Conservation (phyloP, 2,113 vertebrate species). For the Sprattus sprattus region DNA sequence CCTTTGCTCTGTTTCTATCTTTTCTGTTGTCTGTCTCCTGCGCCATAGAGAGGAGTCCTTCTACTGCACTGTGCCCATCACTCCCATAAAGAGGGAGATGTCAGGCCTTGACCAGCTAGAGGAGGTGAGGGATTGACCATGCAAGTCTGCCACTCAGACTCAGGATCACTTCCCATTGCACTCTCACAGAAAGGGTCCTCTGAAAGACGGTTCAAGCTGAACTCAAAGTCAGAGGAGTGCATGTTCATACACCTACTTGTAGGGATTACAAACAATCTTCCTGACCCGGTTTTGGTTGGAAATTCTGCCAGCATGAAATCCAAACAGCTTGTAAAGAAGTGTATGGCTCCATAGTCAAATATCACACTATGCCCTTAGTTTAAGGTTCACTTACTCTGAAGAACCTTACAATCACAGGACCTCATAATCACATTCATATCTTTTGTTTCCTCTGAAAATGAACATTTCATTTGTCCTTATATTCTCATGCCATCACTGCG, state of each 20-base stretch:
- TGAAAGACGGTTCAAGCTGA: background rate
- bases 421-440: background rate
- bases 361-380: background rate
- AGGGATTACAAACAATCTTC: background rate
- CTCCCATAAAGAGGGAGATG: constrained; percentile 87
- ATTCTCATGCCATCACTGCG: background rate
- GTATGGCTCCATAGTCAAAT: background rate
- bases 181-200: no score
- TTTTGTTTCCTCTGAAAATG: background rate
- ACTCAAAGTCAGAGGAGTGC: background rate
- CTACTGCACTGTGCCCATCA: constrained; percentile 88
- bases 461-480: background rate
- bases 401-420: background rate
- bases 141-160: background rate
- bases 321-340: background rate
- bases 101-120: constrained; percentile 82
- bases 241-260: background rate
- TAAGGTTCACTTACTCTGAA: background rate
- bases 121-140: constrained; percentile 74
- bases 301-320: background rate
- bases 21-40: constrained; percentile 54
- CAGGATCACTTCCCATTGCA: background rate
- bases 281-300: background rate
- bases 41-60: constrained; percentile 84
- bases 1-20: background rate